Conservation (phyloP, 2,797 vertebrate species). For the Molossus alvarezi region DNA sequence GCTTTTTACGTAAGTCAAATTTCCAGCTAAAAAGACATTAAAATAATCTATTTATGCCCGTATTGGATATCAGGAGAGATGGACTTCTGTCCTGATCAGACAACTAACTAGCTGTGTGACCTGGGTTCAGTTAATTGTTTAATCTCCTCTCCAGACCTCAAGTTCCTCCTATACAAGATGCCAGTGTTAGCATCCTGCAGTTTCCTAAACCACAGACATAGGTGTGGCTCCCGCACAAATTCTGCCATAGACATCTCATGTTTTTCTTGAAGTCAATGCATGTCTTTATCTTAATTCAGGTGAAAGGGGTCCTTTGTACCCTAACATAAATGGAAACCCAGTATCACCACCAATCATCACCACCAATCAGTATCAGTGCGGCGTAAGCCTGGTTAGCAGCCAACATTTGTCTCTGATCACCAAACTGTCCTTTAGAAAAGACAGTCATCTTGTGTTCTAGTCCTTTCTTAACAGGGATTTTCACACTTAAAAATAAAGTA, state of each 20-base stretch:
- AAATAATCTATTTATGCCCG: background rate
- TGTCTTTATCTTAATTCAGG: background rate
- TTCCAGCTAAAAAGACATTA: background rate
- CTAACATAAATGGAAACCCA: background rate
- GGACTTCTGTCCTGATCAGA: background rate
- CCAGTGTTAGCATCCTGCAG: no score
- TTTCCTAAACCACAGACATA: background rate
- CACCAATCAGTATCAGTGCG: background rate
- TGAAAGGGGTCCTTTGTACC: background rate
- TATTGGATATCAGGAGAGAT: background rate
- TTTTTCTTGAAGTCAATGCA: slow-evolving; percentile 5
- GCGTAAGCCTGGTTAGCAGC: background rate
- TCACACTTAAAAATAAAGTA: background rate
- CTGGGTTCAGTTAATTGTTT: background rate
- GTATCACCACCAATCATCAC: background rate
- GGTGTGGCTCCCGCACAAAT: background rate
- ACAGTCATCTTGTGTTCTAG: background rate
- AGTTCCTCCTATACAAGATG: background rate
- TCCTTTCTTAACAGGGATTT: background rate
- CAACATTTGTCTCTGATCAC: background rate
- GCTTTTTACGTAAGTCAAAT: background rate
- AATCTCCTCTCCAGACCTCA: background rate
- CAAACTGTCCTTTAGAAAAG: background rate
- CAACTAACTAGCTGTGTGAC: background rate
- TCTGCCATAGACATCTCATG: background rate